phyloP scores from a whole-genome alignment of 1,140 invertebrate species.

The Leptoteleia sp. region DNA sequence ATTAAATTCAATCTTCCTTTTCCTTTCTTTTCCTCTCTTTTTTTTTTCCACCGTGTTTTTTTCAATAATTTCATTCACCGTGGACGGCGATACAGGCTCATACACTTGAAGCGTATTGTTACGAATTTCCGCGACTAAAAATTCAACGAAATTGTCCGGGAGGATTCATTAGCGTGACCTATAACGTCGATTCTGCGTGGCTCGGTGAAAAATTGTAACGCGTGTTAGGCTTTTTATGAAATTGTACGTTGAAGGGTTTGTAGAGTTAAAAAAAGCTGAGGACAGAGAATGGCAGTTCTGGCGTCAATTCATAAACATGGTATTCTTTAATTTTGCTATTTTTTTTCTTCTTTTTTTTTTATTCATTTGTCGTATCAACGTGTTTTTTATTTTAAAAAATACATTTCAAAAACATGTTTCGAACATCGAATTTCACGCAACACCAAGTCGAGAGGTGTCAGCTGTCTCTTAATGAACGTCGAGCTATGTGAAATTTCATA shows the following conservation, averaged over 20 bases:
- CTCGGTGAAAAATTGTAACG: neutral
- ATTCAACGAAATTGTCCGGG: neutral
- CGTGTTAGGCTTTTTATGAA: slow-evolving; percentile 3
- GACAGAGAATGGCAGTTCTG: neutral
- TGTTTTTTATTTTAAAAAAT: slow-evolving; percentile 38
- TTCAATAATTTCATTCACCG: slow-evolving; percentile 19
- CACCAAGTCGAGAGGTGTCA: slow-evolving; percentile 46
- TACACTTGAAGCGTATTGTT: slow-evolving; percentile 27
- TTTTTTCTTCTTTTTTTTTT: too few species aligned
- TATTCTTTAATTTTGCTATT: slow-evolving; percentile 4
- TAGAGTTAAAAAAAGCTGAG: slow-evolving; percentile 5
- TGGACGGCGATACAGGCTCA: slow-evolving; percentile 7
- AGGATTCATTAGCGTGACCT: slow-evolving; percentile 17
- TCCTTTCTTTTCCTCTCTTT: neutral
- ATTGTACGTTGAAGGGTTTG: neutral
- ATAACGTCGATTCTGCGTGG: slow-evolving; percentile 19
- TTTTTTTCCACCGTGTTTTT: slow-evolving; percentile 1
- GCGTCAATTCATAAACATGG: slow-evolving; percentile 8
- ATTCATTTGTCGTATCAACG: slow-evolving; percentile 24
- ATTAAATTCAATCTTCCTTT: slow-evolving; percentile 18
- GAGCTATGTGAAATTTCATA: slow-evolving; percentile 47
- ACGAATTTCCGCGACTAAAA: slow-evolving; percentile 10
- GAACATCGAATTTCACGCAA: slow-evolving; percentile 49
- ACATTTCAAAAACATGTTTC: slow-evolving; percentile 49
- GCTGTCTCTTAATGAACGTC: slow-evolving; percentile 50